A percentile compares a stretch with the other conserved stretches of the same genome.
phyloP scores from a whole-genome alignment of 2,113 vertebrate genomes.

The Todiramphus chloris region DNA sequence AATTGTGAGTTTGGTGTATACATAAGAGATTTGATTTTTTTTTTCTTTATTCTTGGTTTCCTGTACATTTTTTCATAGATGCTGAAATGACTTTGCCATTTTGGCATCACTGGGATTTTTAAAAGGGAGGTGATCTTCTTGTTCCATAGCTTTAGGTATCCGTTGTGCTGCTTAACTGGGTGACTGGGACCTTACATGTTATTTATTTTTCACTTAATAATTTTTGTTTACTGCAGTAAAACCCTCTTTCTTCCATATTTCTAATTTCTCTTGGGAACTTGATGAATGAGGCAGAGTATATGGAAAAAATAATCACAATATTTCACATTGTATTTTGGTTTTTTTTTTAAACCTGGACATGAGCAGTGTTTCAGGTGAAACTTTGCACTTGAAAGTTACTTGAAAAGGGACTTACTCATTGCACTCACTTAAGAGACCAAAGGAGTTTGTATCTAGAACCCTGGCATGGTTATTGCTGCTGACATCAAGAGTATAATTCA shows the following conservation, averaged over 20 bases:
- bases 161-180: not conserved
- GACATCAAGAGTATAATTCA: not conserved
- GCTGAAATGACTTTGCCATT: not conserved
- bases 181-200: not conserved
- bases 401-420: not conserved
- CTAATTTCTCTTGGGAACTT: not conserved
- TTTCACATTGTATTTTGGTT: not conserved
- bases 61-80: not conserved
- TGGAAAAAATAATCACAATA: not conserved
- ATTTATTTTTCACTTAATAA: not conserved
- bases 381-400: not conserved
- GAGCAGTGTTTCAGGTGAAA: not conserved
- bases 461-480: not conserved
- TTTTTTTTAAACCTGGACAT: not conserved
- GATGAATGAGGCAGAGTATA: not conserved
- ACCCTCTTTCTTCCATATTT: not conserved
- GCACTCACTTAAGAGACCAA: not conserved
- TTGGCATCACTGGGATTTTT: not conserved
- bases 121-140: not conserved
- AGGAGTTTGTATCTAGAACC: not conserved
- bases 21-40: not conserved
- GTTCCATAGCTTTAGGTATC: not conserved
- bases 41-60: not conserved
- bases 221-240: not conserved
- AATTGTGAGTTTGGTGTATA: not conserved